Evolutionary conservation across 2,797 vertebrate genomes (phyloP).

Genomic region (Calcarius lapponicus): DNA sequence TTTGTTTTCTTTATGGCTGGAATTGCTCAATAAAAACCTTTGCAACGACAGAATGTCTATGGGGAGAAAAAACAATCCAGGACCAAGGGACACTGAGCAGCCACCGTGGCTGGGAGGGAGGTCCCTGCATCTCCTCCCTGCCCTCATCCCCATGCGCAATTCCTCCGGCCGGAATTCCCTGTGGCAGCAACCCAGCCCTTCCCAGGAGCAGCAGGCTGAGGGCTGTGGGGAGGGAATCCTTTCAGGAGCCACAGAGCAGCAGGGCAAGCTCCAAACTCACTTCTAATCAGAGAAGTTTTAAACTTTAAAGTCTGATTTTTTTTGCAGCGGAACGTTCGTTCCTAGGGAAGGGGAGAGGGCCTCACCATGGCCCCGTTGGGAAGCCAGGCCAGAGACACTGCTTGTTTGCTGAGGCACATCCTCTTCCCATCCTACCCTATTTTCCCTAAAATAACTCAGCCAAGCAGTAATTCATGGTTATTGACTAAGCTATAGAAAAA

Average conservation of each 20-base stretch:
- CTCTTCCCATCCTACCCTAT: neutral
- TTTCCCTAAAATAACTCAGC: slow-evolving; percentile 20
- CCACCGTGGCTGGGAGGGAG: accelerated
- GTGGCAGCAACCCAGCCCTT: neutral
- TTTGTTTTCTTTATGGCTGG: neutral
- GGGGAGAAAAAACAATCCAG: neutral
- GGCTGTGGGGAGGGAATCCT: neutral
- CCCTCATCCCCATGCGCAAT: too few relatives aligned
- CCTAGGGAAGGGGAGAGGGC: neutral
- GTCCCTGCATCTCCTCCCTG: neutral
- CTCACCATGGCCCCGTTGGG: neutral
- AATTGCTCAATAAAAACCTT: neutral
- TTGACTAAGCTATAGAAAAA: slow-evolving; percentile 46
- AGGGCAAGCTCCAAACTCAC: neutral
- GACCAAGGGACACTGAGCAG: neutral
- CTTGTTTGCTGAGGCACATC: neutral
- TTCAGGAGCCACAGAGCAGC: neutral
- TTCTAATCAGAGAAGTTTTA: neutral
- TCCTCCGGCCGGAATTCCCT: neutral
- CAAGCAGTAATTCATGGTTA: slow-evolving; percentile 32
- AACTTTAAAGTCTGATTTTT: neutral
- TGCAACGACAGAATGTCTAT: neutral
- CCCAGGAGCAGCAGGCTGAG: neutral
- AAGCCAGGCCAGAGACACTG: neutral
- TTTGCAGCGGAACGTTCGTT: neutral